phyloP scores from a whole-genome alignment of 2,888 invertebrate species.

The Apocheima hispidaria region DNA sequence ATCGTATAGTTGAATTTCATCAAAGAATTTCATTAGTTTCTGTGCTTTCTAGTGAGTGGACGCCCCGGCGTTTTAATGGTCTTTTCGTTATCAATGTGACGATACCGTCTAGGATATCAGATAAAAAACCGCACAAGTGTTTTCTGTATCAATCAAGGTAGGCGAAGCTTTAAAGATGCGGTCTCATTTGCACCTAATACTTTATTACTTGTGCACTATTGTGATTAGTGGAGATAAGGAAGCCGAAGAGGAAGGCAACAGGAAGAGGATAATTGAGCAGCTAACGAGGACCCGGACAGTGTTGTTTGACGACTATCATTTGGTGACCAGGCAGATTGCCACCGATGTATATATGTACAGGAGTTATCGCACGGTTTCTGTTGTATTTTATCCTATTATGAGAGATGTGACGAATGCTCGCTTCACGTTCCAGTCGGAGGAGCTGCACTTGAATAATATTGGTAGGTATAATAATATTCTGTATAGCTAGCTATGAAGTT shows the following conservation, averaged over 20 bases:
- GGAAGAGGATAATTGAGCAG: constrained; percentile 74
- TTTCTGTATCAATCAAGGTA: constrained; percentile 53
- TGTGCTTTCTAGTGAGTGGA: constrained; percentile 5
- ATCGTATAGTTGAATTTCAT: not conserved
- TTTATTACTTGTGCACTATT: constrained; percentile 69
- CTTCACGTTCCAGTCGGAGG: constrained; percentile 81
- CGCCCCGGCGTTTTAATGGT: constrained; percentile 1
- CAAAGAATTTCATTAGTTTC: not conserved
- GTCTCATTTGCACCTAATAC: constrained; percentile 64
- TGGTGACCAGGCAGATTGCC: constrained; percentile 78
- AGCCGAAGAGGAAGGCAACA: constrained; percentile 67
- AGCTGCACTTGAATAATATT: constrained; percentile 80
- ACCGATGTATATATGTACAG: constrained; percentile 80
- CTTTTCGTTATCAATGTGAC: constrained; percentile 19
- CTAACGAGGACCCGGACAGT: constrained; percentile 74
- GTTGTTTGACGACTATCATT: constrained; percentile 71
- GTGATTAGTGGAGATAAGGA: constrained; percentile 69
- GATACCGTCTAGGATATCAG: constrained; percentile 1
- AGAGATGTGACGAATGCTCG: constrained; percentile 76
- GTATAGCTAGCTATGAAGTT: not conserved
- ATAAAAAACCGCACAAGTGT: constrained; percentile 13
- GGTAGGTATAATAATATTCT: constrained; percentile 61
- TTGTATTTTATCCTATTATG: constrained; percentile 75
- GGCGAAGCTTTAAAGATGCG: constrained; percentile 65
- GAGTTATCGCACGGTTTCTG: constrained; percentile 79